These are phyloP conservation scores for Drosophila lacteicornis DNA, from an alignment of 1,140 invertebrate genomes.

Conservation along the genomic window DNA sequence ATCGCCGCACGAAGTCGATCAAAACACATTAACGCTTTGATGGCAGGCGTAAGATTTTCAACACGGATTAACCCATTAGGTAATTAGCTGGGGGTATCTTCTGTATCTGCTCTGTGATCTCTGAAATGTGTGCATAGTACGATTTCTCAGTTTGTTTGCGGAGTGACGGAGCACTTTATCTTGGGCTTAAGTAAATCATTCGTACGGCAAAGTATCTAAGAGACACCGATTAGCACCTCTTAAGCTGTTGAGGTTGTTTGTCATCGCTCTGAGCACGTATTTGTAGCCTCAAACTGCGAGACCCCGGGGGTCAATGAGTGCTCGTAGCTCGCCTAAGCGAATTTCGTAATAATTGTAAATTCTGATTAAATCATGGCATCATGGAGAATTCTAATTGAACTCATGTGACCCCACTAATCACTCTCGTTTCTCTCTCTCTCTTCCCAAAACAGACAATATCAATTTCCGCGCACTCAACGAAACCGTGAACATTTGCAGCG, in stretches of 20 bases:
- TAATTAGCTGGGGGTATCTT: slow-evolving; percentile 20
- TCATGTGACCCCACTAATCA: not conserved
- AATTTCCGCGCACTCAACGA: slow-evolving; percentile 62
- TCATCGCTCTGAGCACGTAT: slow-evolving; percentile 17
- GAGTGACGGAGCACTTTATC: slow-evolving; percentile 29
- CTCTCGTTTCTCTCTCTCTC: not conserved
- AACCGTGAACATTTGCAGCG: slow-evolving; percentile 67
- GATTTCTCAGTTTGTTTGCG: not conserved
- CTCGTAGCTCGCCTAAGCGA: not conserved
- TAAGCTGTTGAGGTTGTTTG: not conserved
- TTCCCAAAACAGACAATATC: slow-evolving; percentile 36
- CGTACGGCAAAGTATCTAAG: slow-evolving; percentile 6
- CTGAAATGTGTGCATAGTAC: not conserved
- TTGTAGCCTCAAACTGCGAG: not conserved
- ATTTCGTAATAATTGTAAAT: slow-evolving; percentile 26
- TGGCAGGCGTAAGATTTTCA: slow-evolving; percentile 14
- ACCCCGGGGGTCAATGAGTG: slow-evolving; percentile 17
- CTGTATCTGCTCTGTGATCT: slow-evolving; percentile 18
- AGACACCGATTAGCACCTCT: slow-evolving; percentile 26
- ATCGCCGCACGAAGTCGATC: slow-evolving; percentile 20
- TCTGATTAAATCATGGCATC: slow-evolving; percentile 30
- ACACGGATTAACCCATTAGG: slow-evolving; percentile 32
- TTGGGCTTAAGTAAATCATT: not conserved
- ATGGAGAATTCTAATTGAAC: slow-evolving; percentile 20
- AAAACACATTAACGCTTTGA: slow-evolving; percentile 28